A percentile compares a stretch with the other conserved stretches of the same genome.
Evolutionary conservation across 2,888 invertebrate species (phyloP).

Genomic region (Leucophora obtusa): DNA sequence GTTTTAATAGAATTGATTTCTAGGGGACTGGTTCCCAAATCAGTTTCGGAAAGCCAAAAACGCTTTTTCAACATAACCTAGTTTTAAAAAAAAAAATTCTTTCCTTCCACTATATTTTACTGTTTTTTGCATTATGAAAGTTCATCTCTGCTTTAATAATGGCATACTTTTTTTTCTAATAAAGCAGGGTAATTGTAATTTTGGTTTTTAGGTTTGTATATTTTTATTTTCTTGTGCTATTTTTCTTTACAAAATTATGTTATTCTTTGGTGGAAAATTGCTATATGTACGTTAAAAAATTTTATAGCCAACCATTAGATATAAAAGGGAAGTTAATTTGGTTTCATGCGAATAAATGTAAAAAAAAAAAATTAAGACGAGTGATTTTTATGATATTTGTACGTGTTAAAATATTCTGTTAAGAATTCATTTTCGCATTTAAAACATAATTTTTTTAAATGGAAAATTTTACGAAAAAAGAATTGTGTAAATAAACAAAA

Average conservation of each 20-base stretch:
- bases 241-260: constrained; percentile 13
- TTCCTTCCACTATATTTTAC: not conserved
- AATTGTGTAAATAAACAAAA: not conserved
- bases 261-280: constrained; percentile 28
- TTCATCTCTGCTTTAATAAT: not conserved
- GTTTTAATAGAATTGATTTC: no score
- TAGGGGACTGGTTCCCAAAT: no score
- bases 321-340: constrained; percentile 16
- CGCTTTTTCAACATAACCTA: no score
- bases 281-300: not conserved
- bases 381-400: constrained; percentile 42
- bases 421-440: constrained; percentile 1
- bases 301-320: not conserved
- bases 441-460: not conserved
- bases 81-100: no score
- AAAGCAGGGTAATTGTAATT: constrained; percentile 19
- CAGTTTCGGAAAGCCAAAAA: no score
- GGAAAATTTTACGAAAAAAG: not conserved
- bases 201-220: not conserved
- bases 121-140: not conserved
- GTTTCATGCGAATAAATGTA: constrained; percentile 11
- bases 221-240: not conserved
- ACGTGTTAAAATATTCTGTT: constrained; percentile 35
- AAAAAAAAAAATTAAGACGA: constrained; percentile 17
- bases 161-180: constrained; percentile 11